Evolutionary conservation across 2,113 vertebrate species (phyloP).

Genomic region (Camelus bactrianus): DNA sequence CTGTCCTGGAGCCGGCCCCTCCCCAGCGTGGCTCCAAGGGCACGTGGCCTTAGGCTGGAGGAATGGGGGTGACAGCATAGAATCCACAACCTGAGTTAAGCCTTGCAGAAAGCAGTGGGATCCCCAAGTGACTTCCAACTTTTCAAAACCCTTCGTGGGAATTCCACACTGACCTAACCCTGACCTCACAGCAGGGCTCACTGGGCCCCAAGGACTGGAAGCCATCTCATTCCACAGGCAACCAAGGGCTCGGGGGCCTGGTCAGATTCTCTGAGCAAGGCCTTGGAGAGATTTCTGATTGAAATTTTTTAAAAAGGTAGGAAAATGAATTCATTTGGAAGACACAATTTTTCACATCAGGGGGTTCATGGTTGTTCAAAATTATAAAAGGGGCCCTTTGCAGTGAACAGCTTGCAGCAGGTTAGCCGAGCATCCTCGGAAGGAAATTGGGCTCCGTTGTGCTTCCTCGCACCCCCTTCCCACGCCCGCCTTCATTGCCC

Average conservation of each 20-base stretch:
- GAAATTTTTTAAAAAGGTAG: not conserved
- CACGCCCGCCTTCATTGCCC: not conserved
- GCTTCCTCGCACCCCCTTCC: not conserved
- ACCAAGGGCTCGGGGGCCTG: not conserved
- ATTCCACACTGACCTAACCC: not conserved
- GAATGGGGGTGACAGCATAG: fast-evolving
- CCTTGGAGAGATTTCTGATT: not conserved
- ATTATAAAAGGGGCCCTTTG: not conserved
- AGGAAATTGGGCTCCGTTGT: not conserved
- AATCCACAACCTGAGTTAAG: not conserved
- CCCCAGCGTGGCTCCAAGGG: not conserved
- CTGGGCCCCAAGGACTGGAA: not conserved
- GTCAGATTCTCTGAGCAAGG: not conserved
- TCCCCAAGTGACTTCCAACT: not conserved
- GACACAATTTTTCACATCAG: not conserved
- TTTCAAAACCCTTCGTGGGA: not conserved
- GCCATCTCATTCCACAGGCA: not conserved
- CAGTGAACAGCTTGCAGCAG: not conserved
- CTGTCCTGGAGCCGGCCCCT: not conserved
- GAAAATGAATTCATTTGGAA: not conserved
- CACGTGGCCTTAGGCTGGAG: fast-evolving
- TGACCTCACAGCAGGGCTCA: not conserved
- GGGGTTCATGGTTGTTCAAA: not conserved
- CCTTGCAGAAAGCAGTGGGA: not conserved
- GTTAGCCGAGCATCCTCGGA: not conserved